Conservation (phyloP, 2,888 invertebrate genomes). For the Leuctra nigra region DNA sequence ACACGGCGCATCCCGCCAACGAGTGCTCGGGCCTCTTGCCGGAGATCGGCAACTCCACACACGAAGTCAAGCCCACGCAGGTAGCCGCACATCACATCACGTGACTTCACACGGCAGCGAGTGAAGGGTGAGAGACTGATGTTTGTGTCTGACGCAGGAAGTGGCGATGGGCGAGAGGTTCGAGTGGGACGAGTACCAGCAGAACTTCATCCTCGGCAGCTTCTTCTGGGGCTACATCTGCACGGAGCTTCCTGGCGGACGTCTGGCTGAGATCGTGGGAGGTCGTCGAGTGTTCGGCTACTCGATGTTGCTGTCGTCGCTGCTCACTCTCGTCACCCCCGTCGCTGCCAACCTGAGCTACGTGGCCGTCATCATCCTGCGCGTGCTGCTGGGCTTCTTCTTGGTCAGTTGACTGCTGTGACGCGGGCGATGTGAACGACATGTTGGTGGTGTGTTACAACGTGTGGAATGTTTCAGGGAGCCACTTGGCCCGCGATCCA, state of each 20-base stretch:
- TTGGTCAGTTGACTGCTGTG: too few relatives aligned
- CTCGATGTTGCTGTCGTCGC: slow-evolving; percentile 74
- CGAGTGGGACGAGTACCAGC: slow-evolving; percentile 70
- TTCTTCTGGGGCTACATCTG: slow-evolving; percentile 92
- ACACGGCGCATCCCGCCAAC: slow-evolving; percentile 32
- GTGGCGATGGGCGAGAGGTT: slow-evolving; percentile 44
- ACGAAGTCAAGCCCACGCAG: too few relatives aligned
- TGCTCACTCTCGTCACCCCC: slow-evolving; percentile 76
- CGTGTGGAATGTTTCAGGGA: slow-evolving; percentile 49
- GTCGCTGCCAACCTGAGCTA: slow-evolving; percentile 63
- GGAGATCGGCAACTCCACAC: background rate
- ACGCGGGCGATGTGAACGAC: too few relatives aligned
- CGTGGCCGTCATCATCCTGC: slow-evolving; percentile 59
- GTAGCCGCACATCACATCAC: too few relatives aligned
- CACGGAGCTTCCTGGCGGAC: slow-evolving; percentile 83
- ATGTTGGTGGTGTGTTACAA: too few relatives aligned
- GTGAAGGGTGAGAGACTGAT: too few relatives aligned
- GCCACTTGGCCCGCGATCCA: slow-evolving; percentile 93
- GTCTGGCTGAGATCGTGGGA: slow-evolving; percentile 75
- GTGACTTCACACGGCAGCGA: too few relatives aligned
- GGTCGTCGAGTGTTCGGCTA: slow-evolving; percentile 81
- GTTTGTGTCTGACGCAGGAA: slow-evolving; percentile 26
- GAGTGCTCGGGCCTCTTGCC: background rate
- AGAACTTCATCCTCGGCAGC: slow-evolving; percentile 73
- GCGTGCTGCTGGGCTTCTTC: slow-evolving; percentile 70